phyloP scores from a whole-genome alignment of 2,888 invertebrate genomes.

The Penaeus monodon region DNA sequence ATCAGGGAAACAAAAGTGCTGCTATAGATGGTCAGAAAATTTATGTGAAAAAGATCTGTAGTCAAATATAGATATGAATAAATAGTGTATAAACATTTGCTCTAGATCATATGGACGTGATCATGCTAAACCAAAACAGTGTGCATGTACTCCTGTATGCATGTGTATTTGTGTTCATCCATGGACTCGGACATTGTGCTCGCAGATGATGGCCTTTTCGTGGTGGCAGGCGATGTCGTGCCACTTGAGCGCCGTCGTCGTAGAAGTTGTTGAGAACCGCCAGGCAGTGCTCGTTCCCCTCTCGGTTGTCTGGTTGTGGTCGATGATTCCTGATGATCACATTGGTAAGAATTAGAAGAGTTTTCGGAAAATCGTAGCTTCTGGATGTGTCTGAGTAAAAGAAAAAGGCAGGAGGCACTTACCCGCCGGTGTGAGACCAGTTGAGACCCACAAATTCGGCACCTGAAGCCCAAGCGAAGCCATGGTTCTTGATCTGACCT shows the following conservation, averaged over 20 bases:
- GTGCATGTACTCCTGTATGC: not conserved
- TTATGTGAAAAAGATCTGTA: no score
- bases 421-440: conserved; percentile 70
- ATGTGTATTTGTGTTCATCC: not conserved
- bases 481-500: conserved; percentile 91
- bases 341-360: not conserved
- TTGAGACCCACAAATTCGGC: conserved; percentile 86
- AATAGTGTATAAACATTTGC: no score
- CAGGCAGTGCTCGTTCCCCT: conserved; percentile 86
- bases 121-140: not conserved
- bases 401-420: not conserved
- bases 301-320: conserved; percentile 66
- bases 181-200: conserved; percentile 73
- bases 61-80: no score
- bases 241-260: conserved; percentile 93
- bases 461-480: conserved; percentile 82
- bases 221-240: conserved; percentile 94
- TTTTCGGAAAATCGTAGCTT: not conserved
- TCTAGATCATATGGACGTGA: no score
- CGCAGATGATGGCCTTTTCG: conserved; percentile 91
- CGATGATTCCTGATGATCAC: conserved; percentile 49
- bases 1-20: not conserved
- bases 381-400: not conserved
- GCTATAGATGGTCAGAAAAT: not conserved
- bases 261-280: conserved; percentile 91